Evolutionary conservation across 1,140 invertebrate species (phyloP), one percentile per base, ranked within the genome.

Genomic region (Solenopsis fugax): DNA sequence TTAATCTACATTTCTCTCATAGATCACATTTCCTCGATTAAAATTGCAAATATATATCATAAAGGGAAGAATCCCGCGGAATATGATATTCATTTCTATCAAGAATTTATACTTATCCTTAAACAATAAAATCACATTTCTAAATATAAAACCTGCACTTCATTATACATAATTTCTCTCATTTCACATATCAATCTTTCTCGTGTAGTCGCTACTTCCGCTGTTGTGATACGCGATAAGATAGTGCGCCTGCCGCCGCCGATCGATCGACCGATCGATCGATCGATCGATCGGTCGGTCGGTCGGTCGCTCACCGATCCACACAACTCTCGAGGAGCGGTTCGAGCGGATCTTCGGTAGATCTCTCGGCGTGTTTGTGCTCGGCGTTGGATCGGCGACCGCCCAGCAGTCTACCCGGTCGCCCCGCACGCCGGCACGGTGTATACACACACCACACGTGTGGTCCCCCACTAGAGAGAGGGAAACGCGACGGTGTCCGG

Each of bases 341-440:
- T 48, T 78, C 77, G 77, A 75, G 45, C 67, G 54, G 54, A 82
- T 82, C 67, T 56, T 81, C 37, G 78, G 78, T 56, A 71, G 65
- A 52, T 81, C 78, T 78, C 77, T 77, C 50, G 80, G 67, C 80
- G 54, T 82, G 80, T 67, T 82, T 82, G 54, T 73, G 69, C 67
- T 34, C 80, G 65, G 78, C 52, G 13, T 81, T 81, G 64, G 89
- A 90, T 88, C 86, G 73, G 58, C 85, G 84, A 86, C 84, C 90
- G 90, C 89, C 85, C 85, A 87, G 87, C 89, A 91, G 89, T 91
- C 89, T 91, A 91, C 85, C 50, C 75, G 78, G 80, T 85, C 78
- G 76, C 41, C 94, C 93, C 93, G 93, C 89, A 90, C 89, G 91
- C 87, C 89, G 89, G 85, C 86, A 88, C 84, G 76, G 81, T 90